A percentile compares a stretch with the other conserved stretches of the same genome.
Evolutionary conservation across 2,113 vertebrate species (phyloP).

Genomic region (Ctenomys sociabilis): DNA sequence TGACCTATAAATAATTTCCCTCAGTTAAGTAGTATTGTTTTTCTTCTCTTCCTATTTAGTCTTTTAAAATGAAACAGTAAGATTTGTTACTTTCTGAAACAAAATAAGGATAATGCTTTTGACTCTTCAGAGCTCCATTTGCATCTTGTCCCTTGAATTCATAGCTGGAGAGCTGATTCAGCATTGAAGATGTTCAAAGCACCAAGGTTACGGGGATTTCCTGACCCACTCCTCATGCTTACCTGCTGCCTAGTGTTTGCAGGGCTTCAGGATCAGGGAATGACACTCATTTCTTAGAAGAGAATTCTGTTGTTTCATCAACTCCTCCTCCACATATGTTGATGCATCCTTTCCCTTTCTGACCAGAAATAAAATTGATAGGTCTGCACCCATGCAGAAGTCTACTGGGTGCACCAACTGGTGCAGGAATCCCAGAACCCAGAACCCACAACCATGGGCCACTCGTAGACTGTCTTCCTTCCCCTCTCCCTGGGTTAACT

Average conservation of each 20-base stretch:
- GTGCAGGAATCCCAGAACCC: no score
- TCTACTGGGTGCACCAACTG: no score
- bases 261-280: not conserved
- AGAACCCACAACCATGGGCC: no score
- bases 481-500: no score
- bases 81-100: constrained; percentile 9
- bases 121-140: not conserved
- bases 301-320: not conserved
- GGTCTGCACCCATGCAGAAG: no score
- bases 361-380: not conserved
- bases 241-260: not conserved
- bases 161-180: not conserved
- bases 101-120: not conserved
- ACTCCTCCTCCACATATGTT: rapidly evolving
- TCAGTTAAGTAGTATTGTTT: constrained; percentile 15
- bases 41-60: not conserved
- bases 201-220: not conserved
- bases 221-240: rapidly evolving
- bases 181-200: not conserved
- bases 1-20: not conserved
- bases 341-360: not conserved
- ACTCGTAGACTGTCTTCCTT: no score
- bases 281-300: not conserved
- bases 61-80: constrained; percentile 43
- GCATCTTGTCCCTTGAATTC: not conserved